Evolutionary conservation across 2,888 invertebrate species (phyloP).

Genomic region (Agonopterix arenella): DNA sequence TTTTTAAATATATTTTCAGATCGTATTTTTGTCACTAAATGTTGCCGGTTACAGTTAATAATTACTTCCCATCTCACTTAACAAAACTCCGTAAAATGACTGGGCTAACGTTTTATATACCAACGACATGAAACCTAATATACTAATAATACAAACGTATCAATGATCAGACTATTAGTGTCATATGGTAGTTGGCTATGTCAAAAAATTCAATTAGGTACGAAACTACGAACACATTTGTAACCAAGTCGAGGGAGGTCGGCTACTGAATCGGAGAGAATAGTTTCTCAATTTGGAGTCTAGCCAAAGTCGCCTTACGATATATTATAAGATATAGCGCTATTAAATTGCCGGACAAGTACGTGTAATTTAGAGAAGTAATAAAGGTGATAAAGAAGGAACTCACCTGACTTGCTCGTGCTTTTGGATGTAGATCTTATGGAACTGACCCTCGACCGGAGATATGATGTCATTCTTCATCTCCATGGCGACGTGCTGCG

Average conservation of each 20-base stretch:
- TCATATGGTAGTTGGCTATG: too few relatives aligned
- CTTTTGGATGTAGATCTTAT: constrained; percentile 95
- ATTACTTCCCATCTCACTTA: too few relatives aligned
- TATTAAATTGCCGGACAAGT: constrained; percentile 26
- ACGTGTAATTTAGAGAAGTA: background rate
- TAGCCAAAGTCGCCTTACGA: constrained; percentile 40
- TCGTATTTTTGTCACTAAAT: too few relatives aligned
- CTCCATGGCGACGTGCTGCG: constrained; percentile 94
- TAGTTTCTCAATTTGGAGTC: constrained; percentile 43
- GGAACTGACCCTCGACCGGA: constrained; percentile 93
- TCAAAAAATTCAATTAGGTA: too few relatives aligned
- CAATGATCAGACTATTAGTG: too few relatives aligned
- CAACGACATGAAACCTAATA: too few relatives aligned
- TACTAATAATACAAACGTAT: too few relatives aligned
- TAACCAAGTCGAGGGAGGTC: constrained; percentile 7
- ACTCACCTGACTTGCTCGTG: constrained; percentile 94
- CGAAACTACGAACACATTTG: too few relatives aligned
- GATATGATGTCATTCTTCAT: constrained; percentile 96
- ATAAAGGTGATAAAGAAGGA: background rate
- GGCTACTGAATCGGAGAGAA: constrained; percentile 32
- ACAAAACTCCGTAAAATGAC: too few relatives aligned
- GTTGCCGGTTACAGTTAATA: too few relatives aligned
- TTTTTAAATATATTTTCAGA: too few relatives aligned
- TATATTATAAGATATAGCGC: constrained; percentile 33
- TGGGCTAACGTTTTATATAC: too few relatives aligned